These are phyloP conservation scores for Aelia acuminata DNA, from an alignment of 2,888 invertebrate species.

Conservation along the genomic window DNA sequence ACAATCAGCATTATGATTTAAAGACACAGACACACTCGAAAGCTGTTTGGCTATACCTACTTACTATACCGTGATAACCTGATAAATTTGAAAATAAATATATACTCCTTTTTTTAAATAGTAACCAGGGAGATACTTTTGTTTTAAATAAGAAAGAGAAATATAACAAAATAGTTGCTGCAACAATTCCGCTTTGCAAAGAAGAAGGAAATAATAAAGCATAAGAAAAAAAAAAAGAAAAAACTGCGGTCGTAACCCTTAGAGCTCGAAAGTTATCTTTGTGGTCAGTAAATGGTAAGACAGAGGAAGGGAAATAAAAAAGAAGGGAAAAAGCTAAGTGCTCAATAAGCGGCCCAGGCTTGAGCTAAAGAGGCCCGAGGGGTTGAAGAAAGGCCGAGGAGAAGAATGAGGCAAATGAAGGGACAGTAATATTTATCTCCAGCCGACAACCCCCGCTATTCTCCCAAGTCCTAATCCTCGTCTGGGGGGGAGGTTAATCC, in stretches of 20 bases:
- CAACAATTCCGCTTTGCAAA: background rate
- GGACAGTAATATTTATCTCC: constrained; percentile 30
- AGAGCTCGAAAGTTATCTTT: constrained; percentile 30
- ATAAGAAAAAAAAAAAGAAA: background rate
- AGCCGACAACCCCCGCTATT: background rate
- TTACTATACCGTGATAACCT: too few relatives aligned
- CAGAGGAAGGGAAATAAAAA: background rate
- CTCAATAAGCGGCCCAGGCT: constrained; percentile 8
- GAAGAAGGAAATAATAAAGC: background rate
- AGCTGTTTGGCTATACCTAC: too few relatives aligned
- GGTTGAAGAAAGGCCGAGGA: constrained; percentile 35
- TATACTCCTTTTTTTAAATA: too few relatives aligned
- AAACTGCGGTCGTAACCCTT: background rate
- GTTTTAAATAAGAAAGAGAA: too few relatives aligned
- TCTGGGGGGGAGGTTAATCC: background rate
- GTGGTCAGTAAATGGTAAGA: constrained; percentile 1
- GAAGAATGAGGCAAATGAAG: constrained; percentile 47
- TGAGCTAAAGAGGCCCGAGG: background rate
- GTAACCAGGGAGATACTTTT: too few relatives aligned
- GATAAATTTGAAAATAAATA: too few relatives aligned
- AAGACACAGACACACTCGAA: too few relatives aligned
- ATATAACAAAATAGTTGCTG: background rate
- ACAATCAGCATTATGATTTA: too few relatives aligned
- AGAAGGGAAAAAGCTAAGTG: constrained; percentile 29
- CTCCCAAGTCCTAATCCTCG: background rate